Percentiles rank a stretch among this genome's conserved stretches.
phyloP scores from a whole-genome alignment of 2,113 vertebrate genomes.

The Salvator merianae region DNA sequence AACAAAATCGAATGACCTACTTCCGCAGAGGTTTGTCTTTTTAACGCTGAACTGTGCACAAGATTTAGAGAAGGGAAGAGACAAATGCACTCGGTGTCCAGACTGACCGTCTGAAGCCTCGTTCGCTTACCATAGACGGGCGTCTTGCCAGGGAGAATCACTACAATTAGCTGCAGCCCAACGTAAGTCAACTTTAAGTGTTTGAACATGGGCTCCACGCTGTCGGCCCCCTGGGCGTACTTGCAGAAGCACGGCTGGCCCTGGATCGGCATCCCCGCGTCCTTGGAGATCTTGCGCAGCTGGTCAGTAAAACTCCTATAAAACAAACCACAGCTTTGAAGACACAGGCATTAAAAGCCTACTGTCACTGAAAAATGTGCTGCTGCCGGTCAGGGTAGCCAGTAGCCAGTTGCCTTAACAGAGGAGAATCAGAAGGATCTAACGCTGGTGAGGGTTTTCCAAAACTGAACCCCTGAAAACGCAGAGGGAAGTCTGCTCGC shows the following conservation, averaged over 20 bases:
- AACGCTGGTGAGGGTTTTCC: too few species aligned
- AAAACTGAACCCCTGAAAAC: too few species aligned
- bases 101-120: background rate
- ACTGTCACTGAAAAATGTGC: too few species aligned
- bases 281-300: slow-evolving; percentile 97
- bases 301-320: slow-evolving; percentile 88
- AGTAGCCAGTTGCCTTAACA: too few species aligned
- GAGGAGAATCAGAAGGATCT: too few species aligned
- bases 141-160: slow-evolving; percentile 96
- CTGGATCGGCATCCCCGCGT: slow-evolving; percentile 98
- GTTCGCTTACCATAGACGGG: slow-evolving; percentile 91
- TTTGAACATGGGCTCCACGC: slow-evolving; percentile 99
- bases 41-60: background rate
- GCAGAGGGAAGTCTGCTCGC: background rate
- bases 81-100: background rate
- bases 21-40: too few species aligned
- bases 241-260: slow-evolving; percentile 99
- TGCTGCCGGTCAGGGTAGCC: too few species aligned
- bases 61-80: background rate
- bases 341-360: too few species aligned
- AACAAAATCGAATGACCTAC: background rate
- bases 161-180: slow-evolving; percentile 96
- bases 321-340: background rate
- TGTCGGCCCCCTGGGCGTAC: slow-evolving; percentile 97
- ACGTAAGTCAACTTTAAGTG: slow-evolving; percentile 98